Evolutionary conservation across 2,113 vertebrate genomes (phyloP).

Genomic region (Siphamia tubifer): DNA sequence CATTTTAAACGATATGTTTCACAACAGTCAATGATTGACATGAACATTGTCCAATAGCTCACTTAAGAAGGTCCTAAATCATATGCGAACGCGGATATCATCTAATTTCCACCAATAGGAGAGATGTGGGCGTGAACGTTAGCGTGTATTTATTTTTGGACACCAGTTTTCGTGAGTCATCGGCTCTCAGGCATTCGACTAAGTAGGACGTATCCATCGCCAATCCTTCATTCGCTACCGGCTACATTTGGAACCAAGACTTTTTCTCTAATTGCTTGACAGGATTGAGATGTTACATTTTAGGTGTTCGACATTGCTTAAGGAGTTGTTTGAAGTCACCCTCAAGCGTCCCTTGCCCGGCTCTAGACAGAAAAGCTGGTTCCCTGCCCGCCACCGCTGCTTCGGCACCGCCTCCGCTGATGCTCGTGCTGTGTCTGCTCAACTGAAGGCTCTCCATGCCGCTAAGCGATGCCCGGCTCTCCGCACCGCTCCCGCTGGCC

Average conservation of each 20-base stretch:
- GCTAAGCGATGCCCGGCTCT: conserved; percentile 15
- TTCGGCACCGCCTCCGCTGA: conserved; percentile 41
- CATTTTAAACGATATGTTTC: too few relatives aligned
- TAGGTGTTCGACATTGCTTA: conserved; percentile 72
- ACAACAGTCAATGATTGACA: conserved; percentile 11
- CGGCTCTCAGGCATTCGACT: neutral
- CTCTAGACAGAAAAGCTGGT: conserved; percentile 48
- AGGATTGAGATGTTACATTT: conserved; percentile 83
- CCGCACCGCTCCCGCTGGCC: conserved; percentile 17
- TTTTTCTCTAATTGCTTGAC: conserved; percentile 46
- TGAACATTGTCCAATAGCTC: neutral
- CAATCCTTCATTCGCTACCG: neutral
- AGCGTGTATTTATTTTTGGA: conserved; percentile 23
- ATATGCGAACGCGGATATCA: conserved; percentile 35
- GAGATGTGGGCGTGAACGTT: conserved; percentile 13
- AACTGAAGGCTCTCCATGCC: conserved; percentile 44
- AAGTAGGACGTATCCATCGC: accelerated
- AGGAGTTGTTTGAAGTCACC: conserved; percentile 75
- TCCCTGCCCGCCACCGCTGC: conserved; percentile 25
- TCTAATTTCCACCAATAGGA: conserved; percentile 44
- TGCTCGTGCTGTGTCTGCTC: neutral
- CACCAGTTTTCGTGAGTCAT: conserved; percentile 27
- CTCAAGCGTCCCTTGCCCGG: conserved; percentile 65
- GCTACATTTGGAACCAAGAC: conserved; percentile 2
- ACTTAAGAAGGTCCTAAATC: neutral